A percentile compares a stretch with the other conserved stretches of the same genome.
These are phyloP conservation scores for Sciurus vulgaris DNA, from an alignment of 2,797 vertebrate species.

Conservation along the genomic window DNA sequence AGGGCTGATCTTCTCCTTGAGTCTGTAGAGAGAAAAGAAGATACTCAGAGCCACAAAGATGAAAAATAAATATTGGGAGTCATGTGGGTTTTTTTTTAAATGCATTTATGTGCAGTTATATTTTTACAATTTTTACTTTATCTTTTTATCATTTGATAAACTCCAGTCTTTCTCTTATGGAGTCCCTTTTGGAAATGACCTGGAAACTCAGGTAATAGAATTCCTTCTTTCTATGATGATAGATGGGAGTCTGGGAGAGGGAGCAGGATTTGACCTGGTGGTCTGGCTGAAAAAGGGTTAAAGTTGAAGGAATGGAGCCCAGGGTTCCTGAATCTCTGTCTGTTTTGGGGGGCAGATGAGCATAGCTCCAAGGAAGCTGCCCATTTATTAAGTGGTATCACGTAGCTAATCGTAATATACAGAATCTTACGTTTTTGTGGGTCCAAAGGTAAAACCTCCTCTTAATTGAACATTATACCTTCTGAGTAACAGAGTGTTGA, in stretches of 20 bases:
- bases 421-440: conserved; percentile 39
- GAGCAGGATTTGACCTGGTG: not conserved
- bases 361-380: not conserved
- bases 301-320: not conserved
- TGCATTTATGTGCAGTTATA: not conserved
- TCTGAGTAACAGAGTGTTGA: conserved; percentile 22
- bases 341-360: not conserved
- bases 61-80: not conserved
- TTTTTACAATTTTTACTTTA: conserved; percentile 1
- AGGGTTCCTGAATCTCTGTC: not conserved
- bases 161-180: not conserved
- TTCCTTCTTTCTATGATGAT: not conserved
- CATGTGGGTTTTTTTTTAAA: not conserved
- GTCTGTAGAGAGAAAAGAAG: not conserved
- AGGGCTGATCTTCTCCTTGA: not conserved
- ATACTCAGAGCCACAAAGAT: not conserved
- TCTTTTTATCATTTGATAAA: not conserved
- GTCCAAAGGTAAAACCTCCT: not conserved
- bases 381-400: not conserved
- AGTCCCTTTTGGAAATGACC: not conserved
- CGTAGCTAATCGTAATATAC: conserved; percentile 23
- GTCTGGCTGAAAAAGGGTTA: not conserved
- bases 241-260: not conserved
- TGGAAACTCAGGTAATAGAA: not conserved
- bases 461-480: conserved; percentile 60